Conservation (phyloP, 2,888 invertebrate species). For the Zygothrica quintamaculata region DNA sequence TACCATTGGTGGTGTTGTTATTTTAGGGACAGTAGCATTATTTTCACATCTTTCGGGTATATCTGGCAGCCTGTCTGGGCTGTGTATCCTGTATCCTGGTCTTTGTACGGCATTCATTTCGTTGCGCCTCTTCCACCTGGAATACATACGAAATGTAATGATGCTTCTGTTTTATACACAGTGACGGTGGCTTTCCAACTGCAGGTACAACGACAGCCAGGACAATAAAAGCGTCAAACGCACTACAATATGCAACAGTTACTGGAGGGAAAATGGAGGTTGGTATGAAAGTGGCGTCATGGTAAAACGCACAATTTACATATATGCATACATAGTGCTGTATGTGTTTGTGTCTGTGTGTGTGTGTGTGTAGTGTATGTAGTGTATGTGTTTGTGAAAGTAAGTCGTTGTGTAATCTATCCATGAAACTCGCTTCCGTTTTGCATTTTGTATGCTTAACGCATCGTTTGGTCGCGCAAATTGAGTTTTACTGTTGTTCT, state of each 20-base stretch:
- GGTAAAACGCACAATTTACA: conserved; percentile 15
- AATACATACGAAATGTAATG: conserved; percentile 38
- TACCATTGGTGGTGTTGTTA: not conserved
- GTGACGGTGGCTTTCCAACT: conserved; percentile 18
- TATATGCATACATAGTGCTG: conserved; percentile 1
- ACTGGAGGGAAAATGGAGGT: conserved; percentile 39
- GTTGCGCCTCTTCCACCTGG: conserved; percentile 17
- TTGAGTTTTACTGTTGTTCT: conserved; percentile 62
- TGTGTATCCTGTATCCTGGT: conserved; percentile 40
- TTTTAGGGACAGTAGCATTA: not conserved
- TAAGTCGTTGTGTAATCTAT: conserved; percentile 68
- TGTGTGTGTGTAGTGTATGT: conserved; percentile 4
- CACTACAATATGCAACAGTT: conserved; percentile 73
- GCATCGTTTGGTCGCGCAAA: conserved; percentile 71
- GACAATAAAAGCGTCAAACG: conserved; percentile 61
- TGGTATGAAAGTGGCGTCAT: conserved; percentile 3
- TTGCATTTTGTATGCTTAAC: conserved; percentile 74
- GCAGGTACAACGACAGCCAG: conserved; percentile 20
- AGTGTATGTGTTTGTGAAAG: conserved; percentile 3
- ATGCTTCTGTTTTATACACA: conserved; percentile 29
- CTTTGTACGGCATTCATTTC: conserved; percentile 49
- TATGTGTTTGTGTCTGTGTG: not conserved
- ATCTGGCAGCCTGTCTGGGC: conserved; percentile 22
- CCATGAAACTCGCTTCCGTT: conserved; percentile 67
- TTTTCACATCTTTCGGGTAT: conserved; percentile 12